phyloP scores from a whole-genome alignment of 2,888 invertebrate genomes.

The Lucinisca nassula region DNA sequence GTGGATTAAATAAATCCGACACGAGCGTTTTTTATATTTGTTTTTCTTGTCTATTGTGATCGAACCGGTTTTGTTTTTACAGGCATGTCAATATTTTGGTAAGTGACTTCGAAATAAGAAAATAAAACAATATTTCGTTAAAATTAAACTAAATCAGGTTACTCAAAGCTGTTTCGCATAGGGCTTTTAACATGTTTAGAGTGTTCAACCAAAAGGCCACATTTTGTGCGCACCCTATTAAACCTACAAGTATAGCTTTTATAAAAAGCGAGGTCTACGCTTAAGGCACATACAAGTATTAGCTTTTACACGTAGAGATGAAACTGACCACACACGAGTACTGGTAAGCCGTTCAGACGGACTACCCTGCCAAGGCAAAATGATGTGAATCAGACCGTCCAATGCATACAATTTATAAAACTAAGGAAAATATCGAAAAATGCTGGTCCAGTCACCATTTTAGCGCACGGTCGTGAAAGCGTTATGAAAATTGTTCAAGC shows the following conservation, averaged over 20 bases:
- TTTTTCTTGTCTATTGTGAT: constrained; percentile 25
- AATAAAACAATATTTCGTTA: constrained; percentile 16
- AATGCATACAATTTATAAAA: too few relatives aligned
- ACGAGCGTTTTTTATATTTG: constrained; percentile 17
- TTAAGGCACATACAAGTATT: not conserved
- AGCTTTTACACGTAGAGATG: not conserved
- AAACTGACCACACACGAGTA: not conserved
- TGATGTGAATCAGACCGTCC: too few relatives aligned
- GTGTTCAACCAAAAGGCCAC: not conserved
- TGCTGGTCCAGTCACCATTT: too few relatives aligned
- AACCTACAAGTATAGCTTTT: not conserved
- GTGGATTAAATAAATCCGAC: constrained; percentile 33
- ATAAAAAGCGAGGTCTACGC: not conserved
- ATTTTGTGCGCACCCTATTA: not conserved
- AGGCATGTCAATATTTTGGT: not conserved
- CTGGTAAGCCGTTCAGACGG: not conserved
- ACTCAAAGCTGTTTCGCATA: not conserved
- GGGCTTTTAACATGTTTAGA: not conserved
- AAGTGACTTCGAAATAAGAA: not conserved
- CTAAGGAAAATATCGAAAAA: too few relatives aligned
- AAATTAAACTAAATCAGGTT: constrained; percentile 15
- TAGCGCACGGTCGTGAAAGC: too few relatives aligned
- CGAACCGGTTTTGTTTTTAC: not conserved
- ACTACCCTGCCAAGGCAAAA: too few relatives aligned
- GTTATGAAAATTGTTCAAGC: too few relatives aligned